Evolutionary conservation across 2,113 vertebrate species (phyloP).

Genomic region (Labeo catla): DNA sequence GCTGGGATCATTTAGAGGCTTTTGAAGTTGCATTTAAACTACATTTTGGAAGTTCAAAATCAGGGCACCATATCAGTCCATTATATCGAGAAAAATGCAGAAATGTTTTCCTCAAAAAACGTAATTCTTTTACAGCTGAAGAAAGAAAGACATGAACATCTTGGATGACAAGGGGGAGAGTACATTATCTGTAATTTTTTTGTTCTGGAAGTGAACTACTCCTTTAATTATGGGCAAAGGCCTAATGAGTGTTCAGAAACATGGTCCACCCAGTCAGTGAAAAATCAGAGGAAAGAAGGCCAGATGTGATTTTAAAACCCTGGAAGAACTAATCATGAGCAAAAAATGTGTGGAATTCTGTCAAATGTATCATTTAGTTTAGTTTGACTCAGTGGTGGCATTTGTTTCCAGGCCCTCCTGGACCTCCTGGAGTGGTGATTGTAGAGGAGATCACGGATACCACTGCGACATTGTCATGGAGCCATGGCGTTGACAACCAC

Average conservation of each 20-base stretch:
- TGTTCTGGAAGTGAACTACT: no score
- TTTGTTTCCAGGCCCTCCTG: slow-evolving; percentile 85
- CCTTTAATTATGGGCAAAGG: background rate
- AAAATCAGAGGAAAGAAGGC: background rate
- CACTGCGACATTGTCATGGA: slow-evolving; percentile 94
- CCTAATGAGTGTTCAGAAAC: background rate
- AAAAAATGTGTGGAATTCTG: background rate
- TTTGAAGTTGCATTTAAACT: no score
- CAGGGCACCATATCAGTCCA: no score
- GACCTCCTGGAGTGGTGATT: slow-evolving; percentile 94
- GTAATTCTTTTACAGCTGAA: no score
- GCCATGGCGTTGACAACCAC: slow-evolving; percentile 91
- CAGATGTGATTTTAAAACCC: background rate
- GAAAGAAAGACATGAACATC: no score
- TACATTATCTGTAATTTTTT: no score
- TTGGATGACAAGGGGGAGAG: no score
- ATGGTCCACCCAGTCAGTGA: background rate
- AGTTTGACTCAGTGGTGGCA: background rate
- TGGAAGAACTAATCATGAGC: background rate
- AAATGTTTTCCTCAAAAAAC: no score
- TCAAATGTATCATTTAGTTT: background rate
- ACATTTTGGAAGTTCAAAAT: no score
- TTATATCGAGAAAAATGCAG: no score
- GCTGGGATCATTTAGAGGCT: no score
- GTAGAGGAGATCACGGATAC: slow-evolving; percentile 94